These are phyloP conservation scores for Dendroctonus ponderosae DNA, from an alignment of 1,140 invertebrate species.

Conservation along the genomic window DNA sequence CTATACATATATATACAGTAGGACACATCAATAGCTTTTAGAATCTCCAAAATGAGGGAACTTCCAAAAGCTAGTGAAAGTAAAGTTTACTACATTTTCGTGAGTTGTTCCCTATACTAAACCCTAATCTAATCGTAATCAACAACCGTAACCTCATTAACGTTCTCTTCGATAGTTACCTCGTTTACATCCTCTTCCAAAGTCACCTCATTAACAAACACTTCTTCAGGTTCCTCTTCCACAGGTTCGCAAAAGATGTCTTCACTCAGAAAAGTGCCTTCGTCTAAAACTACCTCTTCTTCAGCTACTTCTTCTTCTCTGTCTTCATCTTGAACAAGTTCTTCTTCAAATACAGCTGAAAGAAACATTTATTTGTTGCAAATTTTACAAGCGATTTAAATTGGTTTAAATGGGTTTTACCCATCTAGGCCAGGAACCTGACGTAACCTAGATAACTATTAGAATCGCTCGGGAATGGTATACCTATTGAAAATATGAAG, in stretches of 20 bases:
- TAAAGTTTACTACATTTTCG: too few species aligned
- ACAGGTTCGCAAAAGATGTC: slow-evolving; percentile 39
- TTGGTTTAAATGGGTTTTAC: too few species aligned
- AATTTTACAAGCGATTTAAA: too few species aligned
- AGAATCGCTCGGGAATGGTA: too few species aligned
- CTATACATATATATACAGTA: too few species aligned
- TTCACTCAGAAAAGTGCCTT: slow-evolving; percentile 40
- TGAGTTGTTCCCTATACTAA: too few species aligned
- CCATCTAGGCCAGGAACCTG: too few species aligned
- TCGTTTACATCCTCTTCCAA: slow-evolving; percentile 45
- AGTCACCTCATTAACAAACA: slow-evolving; percentile 46
- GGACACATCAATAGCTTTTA: too few species aligned
- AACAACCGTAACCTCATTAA: slow-evolving; percentile 34
- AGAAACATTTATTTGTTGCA: not conserved
- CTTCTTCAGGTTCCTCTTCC: slow-evolving; percentile 40
- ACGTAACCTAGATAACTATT: too few species aligned
- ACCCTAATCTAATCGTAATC: slow-evolving; percentile 10
- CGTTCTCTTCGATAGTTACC: slow-evolving; percentile 41
- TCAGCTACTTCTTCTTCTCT: slow-evolving; percentile 28
- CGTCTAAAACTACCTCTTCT: slow-evolving; percentile 29
- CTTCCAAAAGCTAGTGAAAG: too few species aligned
- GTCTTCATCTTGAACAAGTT: slow-evolving; percentile 28
- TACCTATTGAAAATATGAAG: too few species aligned
- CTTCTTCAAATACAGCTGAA: slow-evolving; percentile 31
- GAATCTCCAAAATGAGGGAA: too few species aligned